Base-by-base conservation (phyloP, 2,888 invertebrate genomes). In the Mimachlamys varia region DNA sequence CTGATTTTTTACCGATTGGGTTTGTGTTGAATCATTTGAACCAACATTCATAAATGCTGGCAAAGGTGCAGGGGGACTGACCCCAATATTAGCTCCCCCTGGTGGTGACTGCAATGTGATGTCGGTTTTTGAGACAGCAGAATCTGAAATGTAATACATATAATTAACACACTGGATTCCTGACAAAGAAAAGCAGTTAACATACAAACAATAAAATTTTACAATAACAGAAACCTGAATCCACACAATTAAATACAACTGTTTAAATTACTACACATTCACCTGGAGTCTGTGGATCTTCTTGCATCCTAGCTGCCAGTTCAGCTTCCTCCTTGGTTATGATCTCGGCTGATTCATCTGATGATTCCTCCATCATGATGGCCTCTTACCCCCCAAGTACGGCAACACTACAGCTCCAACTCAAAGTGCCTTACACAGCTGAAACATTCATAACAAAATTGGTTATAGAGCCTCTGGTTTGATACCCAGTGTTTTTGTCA, bases 321-420 rank as follows among this genome's bases (percentile, higher is more conserved):
- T 95, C 94, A 37, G 94, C 95, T 91, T 95, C 95, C 87, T 95
- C 95, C 91, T 94, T 94, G 87, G 94, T 94, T 37, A 95, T 94
- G 33, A 95, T 94, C 90, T 95, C 95, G 87, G 95, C 94, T 49
- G 95, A 95, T 89, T 95, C 95, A 93, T 95, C 95, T 53, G 94
- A 94, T 12, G 93, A 93, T 91, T 96, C 96, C 92, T 96, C 95
- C 95, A 96, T 96, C 96, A 96, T 96, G 49, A 91, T 94, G 89
- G 27, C 76, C 33, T 76, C 76, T 22, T 5, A 76, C 33, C 15
- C 27, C n/a, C 5, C 27, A 27, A 27, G 10, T 27, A 22, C 2
- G 27, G 27, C 33, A 4, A 19, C 19, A 2, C 19, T 58, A 19
- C n/a, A 19, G 58, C n/a, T 15, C 13, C 3, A 53, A 53, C 5